phyloP scores from a whole-genome alignment of 2,888 invertebrate species.

The Xestia ashworthii region DNA sequence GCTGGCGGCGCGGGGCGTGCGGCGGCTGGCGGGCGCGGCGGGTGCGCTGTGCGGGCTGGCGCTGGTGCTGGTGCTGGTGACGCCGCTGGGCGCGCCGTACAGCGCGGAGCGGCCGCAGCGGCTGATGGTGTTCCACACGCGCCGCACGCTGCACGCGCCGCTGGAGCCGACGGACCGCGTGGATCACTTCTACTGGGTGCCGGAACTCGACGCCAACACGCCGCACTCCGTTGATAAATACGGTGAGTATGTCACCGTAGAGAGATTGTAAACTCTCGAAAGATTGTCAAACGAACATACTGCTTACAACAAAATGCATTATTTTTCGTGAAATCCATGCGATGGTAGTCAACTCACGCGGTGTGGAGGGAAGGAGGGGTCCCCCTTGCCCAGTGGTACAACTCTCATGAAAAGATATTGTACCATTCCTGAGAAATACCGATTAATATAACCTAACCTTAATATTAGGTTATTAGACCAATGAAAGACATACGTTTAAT shows the following conservation, averaged over 20 bases:
- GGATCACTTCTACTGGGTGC: slow-evolving; percentile 92
- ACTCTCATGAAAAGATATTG: no score
- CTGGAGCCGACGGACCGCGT: slow-evolving; percentile 80
- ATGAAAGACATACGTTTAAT: no score
- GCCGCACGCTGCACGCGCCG: slow-evolving; percentile 90
- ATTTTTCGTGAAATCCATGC: no score
- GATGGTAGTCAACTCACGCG: no score
- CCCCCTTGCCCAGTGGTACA: no score
- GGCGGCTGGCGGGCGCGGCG: slow-evolving; percentile 46
- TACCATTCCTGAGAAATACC: no score
- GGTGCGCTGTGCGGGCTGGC: slow-evolving; percentile 63
- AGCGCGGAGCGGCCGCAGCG: slow-evolving; percentile 92
- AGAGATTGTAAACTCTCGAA: no score
- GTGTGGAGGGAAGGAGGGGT: no score
- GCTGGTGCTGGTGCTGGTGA: slow-evolving; percentile 74
- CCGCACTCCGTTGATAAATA: slow-evolving; percentile 81
- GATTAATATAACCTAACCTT: no score
- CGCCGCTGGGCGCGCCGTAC: slow-evolving; percentile 91
- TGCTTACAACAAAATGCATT: no score
- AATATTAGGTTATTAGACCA: no score
- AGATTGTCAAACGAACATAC: no score
- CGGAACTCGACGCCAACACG: slow-evolving; percentile 94
- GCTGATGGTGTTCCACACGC: slow-evolving; percentile 93
- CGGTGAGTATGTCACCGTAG: slow-evolving; percentile 64
- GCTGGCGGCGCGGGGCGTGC: slow-evolving; percentile 64